Conservation (phyloP, 2,113 vertebrate species). For the Carassius auratus region DNA sequence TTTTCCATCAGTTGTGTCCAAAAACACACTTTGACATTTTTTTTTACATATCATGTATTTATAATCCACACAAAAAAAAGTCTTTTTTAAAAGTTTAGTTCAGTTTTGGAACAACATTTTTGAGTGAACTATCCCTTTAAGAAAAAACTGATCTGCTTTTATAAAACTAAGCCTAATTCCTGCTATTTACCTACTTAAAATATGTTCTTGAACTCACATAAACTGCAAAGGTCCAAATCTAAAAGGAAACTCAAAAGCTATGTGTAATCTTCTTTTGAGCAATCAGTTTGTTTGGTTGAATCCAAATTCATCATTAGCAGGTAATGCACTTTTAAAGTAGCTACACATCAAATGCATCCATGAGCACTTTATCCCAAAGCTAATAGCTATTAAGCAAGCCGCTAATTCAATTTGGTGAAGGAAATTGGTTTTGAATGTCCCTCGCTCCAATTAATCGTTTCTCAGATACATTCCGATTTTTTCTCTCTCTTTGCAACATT, state of each 20-base stretch:
- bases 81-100: not conserved
- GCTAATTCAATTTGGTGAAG: slow-evolving; percentile 79
- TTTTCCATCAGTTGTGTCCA: not conserved
- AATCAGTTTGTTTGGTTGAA: slow-evolving; percentile 47
- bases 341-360: slow-evolving; percentile 68
- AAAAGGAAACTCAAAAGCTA: slow-evolving; percentile 15
- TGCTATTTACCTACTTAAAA: not conserved
- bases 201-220: not conserved
- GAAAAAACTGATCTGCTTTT: not conserved
- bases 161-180: not conserved
- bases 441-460: slow-evolving; percentile 80
- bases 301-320: slow-evolving; percentile 54
- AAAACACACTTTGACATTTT: not conserved
- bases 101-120: not conserved
- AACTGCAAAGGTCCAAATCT: not conserved
- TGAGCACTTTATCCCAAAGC: slow-evolving; percentile 74
- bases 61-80: not conserved
- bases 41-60: not conserved
- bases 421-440: slow-evolving; percentile 75
- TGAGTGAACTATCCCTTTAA: not conserved
- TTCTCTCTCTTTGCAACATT: slow-evolving; percentile 67
- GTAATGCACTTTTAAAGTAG: slow-evolving; percentile 63
- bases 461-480: slow-evolving; percentile 74
- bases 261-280: slow-evolving; percentile 15
- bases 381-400: slow-evolving; percentile 75